Evolutionary conservation across 2,888 invertebrate species (phyloP).

Genomic region (Andrena camellia): DNA sequence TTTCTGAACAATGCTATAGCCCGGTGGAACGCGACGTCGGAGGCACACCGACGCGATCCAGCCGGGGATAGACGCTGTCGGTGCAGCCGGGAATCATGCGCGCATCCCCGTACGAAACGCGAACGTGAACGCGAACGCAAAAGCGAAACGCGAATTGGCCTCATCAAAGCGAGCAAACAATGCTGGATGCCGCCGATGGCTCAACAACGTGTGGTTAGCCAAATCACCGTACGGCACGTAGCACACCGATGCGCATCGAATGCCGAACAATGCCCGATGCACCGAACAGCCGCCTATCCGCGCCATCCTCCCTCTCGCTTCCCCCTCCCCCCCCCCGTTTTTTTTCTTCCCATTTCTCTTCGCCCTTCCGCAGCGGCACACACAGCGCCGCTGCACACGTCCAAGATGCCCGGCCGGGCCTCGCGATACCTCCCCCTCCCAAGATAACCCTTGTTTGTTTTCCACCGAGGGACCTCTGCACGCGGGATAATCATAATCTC

Average conservation of each 20-base stretch:
- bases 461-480: conserved; percentile 47
- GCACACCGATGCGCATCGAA: conserved; percentile 73
- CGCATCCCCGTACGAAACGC: conserved; percentile 68
- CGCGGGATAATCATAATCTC: conserved; percentile 55
- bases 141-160: conserved; percentile 84
- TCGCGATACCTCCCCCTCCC: conserved; percentile 45
- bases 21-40: neutral
- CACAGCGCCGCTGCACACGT: neutral
- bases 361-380: neutral
- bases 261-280: conserved; percentile 73
- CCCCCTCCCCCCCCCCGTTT: no score
- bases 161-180: conserved; percentile 85
- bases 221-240: conserved; percentile 82
- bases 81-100: conserved; percentile 52
- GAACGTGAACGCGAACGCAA: conserved; percentile 54
- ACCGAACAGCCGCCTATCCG: conserved; percentile 33
- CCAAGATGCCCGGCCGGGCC: conserved; percentile 24
- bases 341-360: conserved; percentile 9
- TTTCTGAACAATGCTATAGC: conserved; percentile 35
- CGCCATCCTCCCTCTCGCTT: conserved; percentile 11
- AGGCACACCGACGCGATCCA: conserved; percentile 3
- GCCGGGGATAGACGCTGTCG: conserved; percentile 7
- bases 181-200: conserved; percentile 82
- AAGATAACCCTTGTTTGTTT: conserved; percentile 77
- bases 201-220: conserved; percentile 85